These are phyloP conservation scores for Neopelma chrysocephalum DNA, from an alignment of 2,797 vertebrate genomes.

Conservation along the genomic window DNA sequence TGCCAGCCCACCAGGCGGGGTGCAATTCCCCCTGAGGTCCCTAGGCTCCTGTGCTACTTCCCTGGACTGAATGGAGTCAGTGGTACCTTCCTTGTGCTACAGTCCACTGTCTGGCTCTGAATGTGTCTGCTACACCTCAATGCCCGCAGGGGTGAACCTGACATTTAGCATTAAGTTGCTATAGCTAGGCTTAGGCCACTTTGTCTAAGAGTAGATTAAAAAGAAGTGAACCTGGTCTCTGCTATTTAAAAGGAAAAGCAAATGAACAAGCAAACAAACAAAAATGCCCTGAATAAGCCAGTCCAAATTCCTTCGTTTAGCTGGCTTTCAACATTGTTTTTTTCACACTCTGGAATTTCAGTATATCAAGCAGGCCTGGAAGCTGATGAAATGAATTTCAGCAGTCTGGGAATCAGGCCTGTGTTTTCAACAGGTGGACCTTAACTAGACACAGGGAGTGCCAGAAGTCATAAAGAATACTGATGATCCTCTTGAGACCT, in stretches of 20 bases:
- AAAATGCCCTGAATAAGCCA: not conserved
- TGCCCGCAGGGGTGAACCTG: not conserved
- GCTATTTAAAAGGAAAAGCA: not conserved
- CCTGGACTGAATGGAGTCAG: not conserved
- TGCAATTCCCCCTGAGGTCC: accelerated
- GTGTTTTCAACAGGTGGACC: not conserved
- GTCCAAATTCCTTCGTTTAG: not conserved
- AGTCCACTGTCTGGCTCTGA: not conserved
- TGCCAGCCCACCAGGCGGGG: accelerated
- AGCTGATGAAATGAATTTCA: constrained; percentile 19
- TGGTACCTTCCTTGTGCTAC: not conserved
- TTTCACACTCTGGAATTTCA: not conserved
- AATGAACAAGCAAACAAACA: not conserved
- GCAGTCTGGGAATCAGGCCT: not conserved
- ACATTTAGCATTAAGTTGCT: not conserved
- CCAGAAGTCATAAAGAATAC: constrained; percentile 10
- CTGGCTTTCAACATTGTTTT: not conserved
- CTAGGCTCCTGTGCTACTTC: accelerated
- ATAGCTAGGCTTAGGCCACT: not conserved
- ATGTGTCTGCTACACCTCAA: not conserved
- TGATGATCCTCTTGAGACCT: constrained; percentile 1
- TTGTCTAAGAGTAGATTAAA: not conserved
- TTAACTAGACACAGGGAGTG: not conserved
- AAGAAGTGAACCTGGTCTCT: not conserved
- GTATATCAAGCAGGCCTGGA: not conserved